These are phyloP conservation scores for Leptosomus discolor DNA, from an alignment of 2,113 vertebrate species.

Conservation along the genomic window DNA sequence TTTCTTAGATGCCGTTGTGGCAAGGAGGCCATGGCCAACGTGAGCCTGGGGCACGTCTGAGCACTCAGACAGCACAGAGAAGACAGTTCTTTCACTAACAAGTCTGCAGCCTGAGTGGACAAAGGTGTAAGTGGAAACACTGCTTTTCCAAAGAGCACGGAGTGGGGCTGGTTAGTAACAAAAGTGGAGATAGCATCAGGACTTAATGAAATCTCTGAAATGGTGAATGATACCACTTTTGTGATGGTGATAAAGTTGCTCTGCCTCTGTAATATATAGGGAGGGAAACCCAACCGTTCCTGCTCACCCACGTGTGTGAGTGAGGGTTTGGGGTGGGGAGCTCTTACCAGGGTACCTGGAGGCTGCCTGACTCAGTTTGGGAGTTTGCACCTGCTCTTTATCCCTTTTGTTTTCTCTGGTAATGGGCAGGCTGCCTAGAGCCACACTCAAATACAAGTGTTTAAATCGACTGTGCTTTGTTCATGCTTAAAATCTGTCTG, in stretches of 20 bases:
- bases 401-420: neutral
- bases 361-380: neutral
- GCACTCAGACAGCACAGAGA: neutral
- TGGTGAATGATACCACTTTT: neutral
- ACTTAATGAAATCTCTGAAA: neutral
- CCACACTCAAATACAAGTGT: neutral
- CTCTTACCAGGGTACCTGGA: neutral
- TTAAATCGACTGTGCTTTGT: neutral
- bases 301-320: rapidly evolving
- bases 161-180: neutral
- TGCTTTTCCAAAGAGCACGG: neutral
- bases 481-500: neutral
- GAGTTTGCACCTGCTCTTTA: neutral
- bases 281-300: neutral
- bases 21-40: neutral
- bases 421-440: neutral
- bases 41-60: neutral
- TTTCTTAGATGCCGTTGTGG: neutral
- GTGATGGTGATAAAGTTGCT: neutral
- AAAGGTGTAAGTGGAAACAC: neutral
- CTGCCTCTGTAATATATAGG: neutral
- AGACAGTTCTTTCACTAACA: neutral
- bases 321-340: neutral
- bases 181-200: neutral
- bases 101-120: neutral